Percentiles rank a stretch among this genome's conserved stretches.
phyloP scores from a whole-genome alignment of 2,888 invertebrate genomes.

The Xanthia togata region DNA sequence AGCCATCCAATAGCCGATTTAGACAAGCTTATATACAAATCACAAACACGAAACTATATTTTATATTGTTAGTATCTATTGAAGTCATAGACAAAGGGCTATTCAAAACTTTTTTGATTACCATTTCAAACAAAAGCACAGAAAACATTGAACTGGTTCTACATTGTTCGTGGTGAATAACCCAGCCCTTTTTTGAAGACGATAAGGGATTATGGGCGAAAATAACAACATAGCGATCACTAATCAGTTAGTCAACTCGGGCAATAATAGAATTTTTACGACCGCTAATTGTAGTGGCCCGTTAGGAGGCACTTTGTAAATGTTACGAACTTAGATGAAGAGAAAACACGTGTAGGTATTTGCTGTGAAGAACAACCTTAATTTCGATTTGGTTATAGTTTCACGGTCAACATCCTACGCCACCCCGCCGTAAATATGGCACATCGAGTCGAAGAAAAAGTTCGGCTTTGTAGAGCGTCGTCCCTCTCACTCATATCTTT shows the following conservation, averaged over 20 bases:
- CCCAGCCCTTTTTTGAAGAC: conserved; percentile 12
- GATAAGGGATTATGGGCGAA: conserved; percentile 26
- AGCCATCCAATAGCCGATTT: conserved; percentile 1
- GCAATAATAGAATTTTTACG: conserved; percentile 30
- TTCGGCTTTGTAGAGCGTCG: neutral
- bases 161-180: conserved; percentile 11
- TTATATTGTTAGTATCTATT: conserved; percentile 20
- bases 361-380: conserved; percentile 2
- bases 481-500: neutral
- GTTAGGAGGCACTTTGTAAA: neutral
- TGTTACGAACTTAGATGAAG: conserved; percentile 12
- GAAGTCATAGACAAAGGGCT: conserved; percentile 19
- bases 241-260: conserved; percentile 47
- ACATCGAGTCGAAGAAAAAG: neutral
- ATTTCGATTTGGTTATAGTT: neutral
- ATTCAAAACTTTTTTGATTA: conserved; percentile 30
- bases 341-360: conserved; percentile 5
- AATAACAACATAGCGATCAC: conserved; percentile 43
- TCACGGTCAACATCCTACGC: neutral
- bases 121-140: conserved; percentile 23
- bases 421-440: neutral
- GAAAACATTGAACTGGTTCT: conserved; percentile 17
- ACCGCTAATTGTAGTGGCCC: conserved; percentile 21
- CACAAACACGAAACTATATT: neutral
- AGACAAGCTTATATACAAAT: conserved; percentile 17